Evolutionary conservation across 2,797 vertebrate genomes (phyloP).

Genomic region (Merluccius polli): DNA sequence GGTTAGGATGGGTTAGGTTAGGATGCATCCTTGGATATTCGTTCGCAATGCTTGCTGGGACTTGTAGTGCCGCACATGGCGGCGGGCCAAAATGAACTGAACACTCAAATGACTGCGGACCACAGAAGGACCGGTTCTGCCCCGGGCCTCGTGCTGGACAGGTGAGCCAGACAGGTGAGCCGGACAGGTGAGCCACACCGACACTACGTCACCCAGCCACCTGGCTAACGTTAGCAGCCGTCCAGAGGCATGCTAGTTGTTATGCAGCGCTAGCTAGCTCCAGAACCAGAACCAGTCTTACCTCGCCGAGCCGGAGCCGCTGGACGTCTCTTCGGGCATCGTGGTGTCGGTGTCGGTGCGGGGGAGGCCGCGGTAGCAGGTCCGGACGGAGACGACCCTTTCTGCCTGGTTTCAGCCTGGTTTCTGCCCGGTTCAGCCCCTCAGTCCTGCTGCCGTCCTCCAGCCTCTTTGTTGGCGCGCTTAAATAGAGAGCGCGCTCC

Average conservation of each 20-base stretch:
- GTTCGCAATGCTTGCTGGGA: too few relatives aligned
- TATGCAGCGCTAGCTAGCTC: background rate
- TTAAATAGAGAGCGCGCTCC: slow-evolving; percentile 73
- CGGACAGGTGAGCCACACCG: background rate
- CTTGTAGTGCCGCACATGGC: too few relatives aligned
- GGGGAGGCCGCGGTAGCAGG: background rate
- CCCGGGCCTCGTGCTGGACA: too few relatives aligned
- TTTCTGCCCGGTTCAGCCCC: background rate
- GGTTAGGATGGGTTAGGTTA: too few relatives aligned
- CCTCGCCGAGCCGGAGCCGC: slow-evolving; percentile 62
- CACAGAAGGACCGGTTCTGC: too few relatives aligned
- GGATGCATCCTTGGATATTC: too few relatives aligned
- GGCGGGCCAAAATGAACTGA: too few relatives aligned
- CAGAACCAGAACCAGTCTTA: slow-evolving; percentile 37
- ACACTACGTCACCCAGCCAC: background rate
- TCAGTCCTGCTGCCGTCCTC: too few relatives aligned
- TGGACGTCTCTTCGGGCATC: slow-evolving; percentile 73
- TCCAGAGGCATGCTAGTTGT: background rate
- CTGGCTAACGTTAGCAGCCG: background rate
- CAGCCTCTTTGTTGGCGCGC: slow-evolving; percentile 79
- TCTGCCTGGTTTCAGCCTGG: background rate
- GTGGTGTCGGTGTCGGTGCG: slow-evolving; percentile 2
- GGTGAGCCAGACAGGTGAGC: too few relatives aligned
- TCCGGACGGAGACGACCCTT: slow-evolving; percentile 14
- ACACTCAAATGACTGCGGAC: too few relatives aligned